Evolutionary conservation across 2,113 vertebrate species (phyloP).

Genomic region (Hippocampus zosterae): DNA sequence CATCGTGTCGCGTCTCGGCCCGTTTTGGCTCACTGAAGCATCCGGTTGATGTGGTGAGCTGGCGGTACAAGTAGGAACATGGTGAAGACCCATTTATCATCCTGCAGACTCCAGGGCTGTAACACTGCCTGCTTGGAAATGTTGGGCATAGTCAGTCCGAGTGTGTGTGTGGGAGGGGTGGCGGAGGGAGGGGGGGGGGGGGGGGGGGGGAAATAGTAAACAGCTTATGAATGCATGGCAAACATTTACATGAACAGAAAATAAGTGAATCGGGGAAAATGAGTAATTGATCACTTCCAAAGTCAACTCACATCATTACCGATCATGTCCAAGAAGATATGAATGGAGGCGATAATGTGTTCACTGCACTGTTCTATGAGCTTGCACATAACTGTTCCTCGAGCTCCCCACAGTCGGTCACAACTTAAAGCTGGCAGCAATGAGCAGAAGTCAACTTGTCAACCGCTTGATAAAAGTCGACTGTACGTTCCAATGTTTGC

Average conservation of each 20-base stretch:
- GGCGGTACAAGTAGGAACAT: constrained; percentile 68
- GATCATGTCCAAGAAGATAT: neutral
- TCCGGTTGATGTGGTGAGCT: constrained; percentile 73
- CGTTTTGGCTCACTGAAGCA: constrained; percentile 62
- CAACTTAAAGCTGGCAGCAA: neutral
- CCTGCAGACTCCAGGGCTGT: constrained; percentile 59
- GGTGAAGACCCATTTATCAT: constrained; percentile 71
- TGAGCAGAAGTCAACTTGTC: constrained; percentile 15
- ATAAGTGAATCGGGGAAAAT: neutral
- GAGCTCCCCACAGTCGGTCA: constrained; percentile 1
- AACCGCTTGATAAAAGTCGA: constrained; percentile 12
- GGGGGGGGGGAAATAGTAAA: neutral
- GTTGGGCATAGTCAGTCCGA: constrained; percentile 51
- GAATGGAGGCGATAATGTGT: neutral
- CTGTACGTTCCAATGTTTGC: constrained; percentile 30
- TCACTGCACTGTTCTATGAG: neutral
- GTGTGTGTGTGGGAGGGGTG: neutral
- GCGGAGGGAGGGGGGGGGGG: neutral
- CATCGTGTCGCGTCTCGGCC: constrained; percentile 65
- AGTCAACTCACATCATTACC: neutral
- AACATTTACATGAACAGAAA: neutral
- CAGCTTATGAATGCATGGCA: neutral
- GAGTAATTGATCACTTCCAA: constrained; percentile 18
- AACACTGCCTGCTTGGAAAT: constrained; percentile 63
- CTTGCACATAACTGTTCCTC: neutral